Evolutionary conservation across 2,113 vertebrate species (phyloP).

Genomic region (Callorhinus ursinus): DNA sequence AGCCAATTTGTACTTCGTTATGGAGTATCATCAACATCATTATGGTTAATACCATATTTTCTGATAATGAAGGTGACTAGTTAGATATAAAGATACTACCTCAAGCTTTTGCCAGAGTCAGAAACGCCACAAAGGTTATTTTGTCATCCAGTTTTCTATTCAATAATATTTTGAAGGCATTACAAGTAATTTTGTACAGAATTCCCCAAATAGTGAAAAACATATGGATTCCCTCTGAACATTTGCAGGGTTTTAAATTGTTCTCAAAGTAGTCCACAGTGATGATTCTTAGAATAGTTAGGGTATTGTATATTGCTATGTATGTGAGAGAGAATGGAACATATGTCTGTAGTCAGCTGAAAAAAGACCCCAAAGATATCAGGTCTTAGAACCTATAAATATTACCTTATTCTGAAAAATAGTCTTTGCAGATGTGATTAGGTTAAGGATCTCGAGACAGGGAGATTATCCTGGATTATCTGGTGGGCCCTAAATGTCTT

Average conservation of each 20-base stretch:
- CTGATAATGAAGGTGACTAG: not conserved
- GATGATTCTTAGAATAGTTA: not conserved
- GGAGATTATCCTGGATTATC: not conserved
- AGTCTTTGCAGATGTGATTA: not conserved
- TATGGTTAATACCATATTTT: not conserved
- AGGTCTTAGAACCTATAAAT: not conserved
- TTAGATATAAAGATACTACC: not conserved
- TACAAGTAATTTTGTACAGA: not conserved
- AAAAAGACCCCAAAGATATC: not conserved
- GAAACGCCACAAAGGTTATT: not conserved
- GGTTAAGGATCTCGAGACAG: not conserved
- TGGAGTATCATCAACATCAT: not conserved
- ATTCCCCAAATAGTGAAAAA: conserved; percentile 2
- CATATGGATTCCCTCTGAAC: not conserved
- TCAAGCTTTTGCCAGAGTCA: not conserved
- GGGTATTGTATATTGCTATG: not conserved
- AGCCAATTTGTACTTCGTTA: not conserved
- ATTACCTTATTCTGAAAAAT: not conserved
- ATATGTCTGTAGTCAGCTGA: not conserved
- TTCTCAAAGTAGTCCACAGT: not conserved
- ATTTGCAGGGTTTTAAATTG: not conserved
- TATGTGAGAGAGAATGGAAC: not conserved
- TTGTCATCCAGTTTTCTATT: not conserved
- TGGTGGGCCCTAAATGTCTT: not conserved
- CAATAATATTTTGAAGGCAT: not conserved